Base-by-base conservation (phyloP, 2,888 invertebrate species). In the Leptinotarsa peninsularis region DNA sequence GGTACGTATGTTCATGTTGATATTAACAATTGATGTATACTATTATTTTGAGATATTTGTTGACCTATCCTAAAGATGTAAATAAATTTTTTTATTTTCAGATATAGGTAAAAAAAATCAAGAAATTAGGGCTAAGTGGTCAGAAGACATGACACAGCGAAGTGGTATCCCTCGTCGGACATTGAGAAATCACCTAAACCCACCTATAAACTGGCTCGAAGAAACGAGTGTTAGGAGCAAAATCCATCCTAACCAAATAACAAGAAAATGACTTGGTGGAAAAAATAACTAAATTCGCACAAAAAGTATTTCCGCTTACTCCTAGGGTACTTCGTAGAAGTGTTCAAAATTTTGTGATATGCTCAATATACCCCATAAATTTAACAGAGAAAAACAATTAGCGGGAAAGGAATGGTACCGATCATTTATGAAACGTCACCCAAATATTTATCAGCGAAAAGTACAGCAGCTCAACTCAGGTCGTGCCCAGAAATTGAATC, bases 401-500 rank as follows among this genome's bases (percentile, higher is more conserved):
- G 23, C 2, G 23, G 23, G 23, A 23, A 23, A 23, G 23, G 23
- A 23, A 23, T 23, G 3, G 23, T 23, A 23, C 23, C 23, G 23
- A 23, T 23, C 23, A 23, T 23, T 23, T 23, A 23, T 23, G 23
- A 23, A 23, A 23, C 23, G 23, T 3, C 23, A 23, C 23, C 23
- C 23, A 23, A 23, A 23, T 23, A 23, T 84, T 33, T 71, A 78
- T 21, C 79, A 72, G 66, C 63, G 83, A 49, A 83, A 81, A 71
- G 76, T 71, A 18, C 73, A 74, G 63, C 67, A 73, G 54, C 33
- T 76, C 15, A 84, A 84, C 68, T 79, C 81, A 67, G 82, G 79
- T 17, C 71, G 82, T 66, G 82, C 81, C 49, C 82, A 83, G 77
- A 76, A 76, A 71, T 60, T 77, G 50, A 72, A 75, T 56, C 60